Evolutionary conservation across 2,888 invertebrate species (phyloP).

Genomic region (Nemapogon koenigi): DNA sequence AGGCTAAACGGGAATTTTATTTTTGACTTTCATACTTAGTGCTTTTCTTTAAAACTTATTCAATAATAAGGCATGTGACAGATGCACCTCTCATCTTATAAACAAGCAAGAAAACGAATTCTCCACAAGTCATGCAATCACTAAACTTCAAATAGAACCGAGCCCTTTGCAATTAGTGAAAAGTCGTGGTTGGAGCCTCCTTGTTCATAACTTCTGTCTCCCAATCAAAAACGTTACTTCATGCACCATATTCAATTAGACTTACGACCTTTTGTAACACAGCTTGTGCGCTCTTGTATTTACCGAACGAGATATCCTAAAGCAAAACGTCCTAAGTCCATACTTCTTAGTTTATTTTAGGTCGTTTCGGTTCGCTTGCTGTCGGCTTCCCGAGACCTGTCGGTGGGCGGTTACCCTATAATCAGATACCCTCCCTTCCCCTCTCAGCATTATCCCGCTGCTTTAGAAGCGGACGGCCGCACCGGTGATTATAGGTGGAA

Average conservation of each 20-base stretch:
- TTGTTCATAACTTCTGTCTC: too few relatives aligned
- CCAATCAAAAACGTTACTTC: constrained; percentile 1
- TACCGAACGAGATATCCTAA: constrained; percentile 1
- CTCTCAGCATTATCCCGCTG: constrained; percentile 16
- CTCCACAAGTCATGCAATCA: constrained; percentile 7
- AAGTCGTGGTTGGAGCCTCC: constrained; percentile 3
- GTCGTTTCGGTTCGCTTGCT: constrained; percentile 5
- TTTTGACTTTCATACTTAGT: too few relatives aligned
- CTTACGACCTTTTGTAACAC: constrained; percentile 1
- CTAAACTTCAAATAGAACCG: constrained; percentile 6
- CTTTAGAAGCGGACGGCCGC: constrained; percentile 14
- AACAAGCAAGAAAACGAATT: constrained; percentile 1
- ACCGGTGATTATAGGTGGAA: constrained; percentile 52
- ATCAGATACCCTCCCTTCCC: constrained; percentile 36
- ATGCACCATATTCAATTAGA: neutral
- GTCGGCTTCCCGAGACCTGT: constrained; percentile 2
- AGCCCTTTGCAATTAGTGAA: constrained; percentile 3
- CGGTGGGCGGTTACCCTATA: constrained; percentile 56
- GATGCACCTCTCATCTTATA: too few relatives aligned
- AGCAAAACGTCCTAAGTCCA: constrained; percentile 7
- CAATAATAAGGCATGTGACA: too few relatives aligned
- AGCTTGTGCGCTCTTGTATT: neutral
- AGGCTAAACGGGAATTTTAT: too few relatives aligned
- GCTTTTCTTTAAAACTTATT: too few relatives aligned
- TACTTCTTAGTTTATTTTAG: constrained; percentile 5